Evolutionary conservation across 2,113 vertebrate genomes (phyloP), one percentile per base, ranked within the genome.

Genomic region (Corapipo altera): DNA sequence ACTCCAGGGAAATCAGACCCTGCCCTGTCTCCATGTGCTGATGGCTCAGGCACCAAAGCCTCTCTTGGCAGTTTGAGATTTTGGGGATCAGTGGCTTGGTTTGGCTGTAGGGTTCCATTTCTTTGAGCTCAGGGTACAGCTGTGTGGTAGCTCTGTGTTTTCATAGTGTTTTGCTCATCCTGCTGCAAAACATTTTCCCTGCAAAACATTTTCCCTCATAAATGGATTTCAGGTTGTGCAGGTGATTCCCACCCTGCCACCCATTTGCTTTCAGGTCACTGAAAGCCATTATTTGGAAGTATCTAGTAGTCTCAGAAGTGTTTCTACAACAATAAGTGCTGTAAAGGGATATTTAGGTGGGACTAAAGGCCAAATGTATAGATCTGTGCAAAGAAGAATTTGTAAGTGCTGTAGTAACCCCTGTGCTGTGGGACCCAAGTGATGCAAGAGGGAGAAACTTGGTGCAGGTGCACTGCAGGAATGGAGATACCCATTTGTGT

Each of bases 401-500:
- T 75, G 4, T 15, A 35, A 67, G 30, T 12, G 5, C 11, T 46
- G 10, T 3, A 33, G 52, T 12, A 52, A 44, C 43, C 59, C 18
- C 28, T 32, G 57, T 78, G 46, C 58, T 86, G 57, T 32, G 23
- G 30, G 4, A 62, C 10, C 15, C 35, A 5, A 18, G 54, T 39
- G 35, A 2, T 5, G 22, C 54, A 69, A 28, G 59, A 64, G 64
- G 27, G n/a, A 39, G 67, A 22, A 41, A 2, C 32, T 23, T 41
- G 3, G 5, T 91, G 30, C 28, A 83, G 43, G 44, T 51, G 10
- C 8, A 0, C 17, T 28, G 8, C 48, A 62, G 85, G 72, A 55
- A 20, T 18, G 44, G 1, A 4, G 51, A 7, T 19, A 9, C 0
- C 3, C 2, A 0, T 27, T 48, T 54, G 32, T 73, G 15, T 23